A percentile compares a stretch with the other conserved stretches of the same genome.
Evolutionary conservation across 2,113 vertebrate genomes (phyloP).

Genomic region (Embiotoca jacksoni): DNA sequence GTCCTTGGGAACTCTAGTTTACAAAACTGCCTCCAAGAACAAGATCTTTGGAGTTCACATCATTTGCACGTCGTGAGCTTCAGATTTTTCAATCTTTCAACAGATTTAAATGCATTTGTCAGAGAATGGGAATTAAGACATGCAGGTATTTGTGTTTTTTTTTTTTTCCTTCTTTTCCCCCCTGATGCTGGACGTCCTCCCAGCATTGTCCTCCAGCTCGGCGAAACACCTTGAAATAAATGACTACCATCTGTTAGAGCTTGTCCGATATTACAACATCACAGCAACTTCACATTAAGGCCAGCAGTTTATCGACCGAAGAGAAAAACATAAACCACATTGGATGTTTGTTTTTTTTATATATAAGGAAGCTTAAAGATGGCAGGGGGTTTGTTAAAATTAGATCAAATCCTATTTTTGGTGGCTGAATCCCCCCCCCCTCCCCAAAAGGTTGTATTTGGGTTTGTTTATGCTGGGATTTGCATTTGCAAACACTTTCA

Average conservation of each 20-base stretch:
- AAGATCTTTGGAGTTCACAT: neutral
- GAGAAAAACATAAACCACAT: neutral
- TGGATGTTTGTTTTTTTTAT: neutral
- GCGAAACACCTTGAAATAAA: slow-evolving; percentile 74
- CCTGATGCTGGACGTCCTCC: slow-evolving; percentile 64
- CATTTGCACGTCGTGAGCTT: slow-evolving; percentile 21
- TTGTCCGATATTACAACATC: slow-evolving; percentile 54
- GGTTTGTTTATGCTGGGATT: slow-evolving; percentile 63
- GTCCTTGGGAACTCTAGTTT: no score
- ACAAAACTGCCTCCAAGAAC: no score
- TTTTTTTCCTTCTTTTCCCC: neutral
- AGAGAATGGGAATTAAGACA: slow-evolving; percentile 44
- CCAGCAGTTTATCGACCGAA: neutral
- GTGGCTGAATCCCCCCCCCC: slow-evolving; percentile 29
- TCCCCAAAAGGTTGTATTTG: slow-evolving; percentile 75
- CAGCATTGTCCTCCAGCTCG: slow-evolving; percentile 65
- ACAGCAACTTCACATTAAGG: slow-evolving; percentile 16
- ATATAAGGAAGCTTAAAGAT: no score
- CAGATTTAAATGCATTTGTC: slow-evolving; percentile 21
- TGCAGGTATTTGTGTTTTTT: slow-evolving; percentile 52
- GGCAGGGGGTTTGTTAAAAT: neutral
- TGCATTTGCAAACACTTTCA: slow-evolving; percentile 74
- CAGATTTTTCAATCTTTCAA: slow-evolving; percentile 23
- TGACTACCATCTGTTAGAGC: slow-evolving; percentile 76
- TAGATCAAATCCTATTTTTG: slow-evolving; percentile 41